Percentiles rank a stretch among this genome's conserved stretches.
phyloP scores from a whole-genome alignment of 30 jellyfish, hydroid and myxozoan species.

The Catostylus mosaicus region DNA sequence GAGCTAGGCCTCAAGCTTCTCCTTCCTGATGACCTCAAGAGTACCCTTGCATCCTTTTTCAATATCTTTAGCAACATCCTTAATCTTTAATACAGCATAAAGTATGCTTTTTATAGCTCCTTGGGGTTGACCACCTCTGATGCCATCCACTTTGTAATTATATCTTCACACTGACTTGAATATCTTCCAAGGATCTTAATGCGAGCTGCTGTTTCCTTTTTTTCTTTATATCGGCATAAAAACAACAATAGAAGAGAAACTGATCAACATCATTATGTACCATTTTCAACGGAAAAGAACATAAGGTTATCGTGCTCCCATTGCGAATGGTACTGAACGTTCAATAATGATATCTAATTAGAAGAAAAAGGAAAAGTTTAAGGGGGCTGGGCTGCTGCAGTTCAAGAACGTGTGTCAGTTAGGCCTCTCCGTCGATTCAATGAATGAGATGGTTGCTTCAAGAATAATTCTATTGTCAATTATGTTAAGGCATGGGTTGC shows the following conservation, averaged over 20 bases:
- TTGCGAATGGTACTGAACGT: no score
- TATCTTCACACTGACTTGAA: conserved; percentile 22
- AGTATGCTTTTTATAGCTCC: not conserved
- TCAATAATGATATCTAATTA: no score
- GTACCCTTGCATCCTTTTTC: conserved; percentile 6
- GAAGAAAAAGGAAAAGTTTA: no score
- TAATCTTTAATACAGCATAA: conserved; percentile 17
- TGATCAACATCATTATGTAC: no score
- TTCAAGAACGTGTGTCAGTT: no score
- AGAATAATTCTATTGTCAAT: not conserved
- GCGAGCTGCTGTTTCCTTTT: conserved; percentile 8
- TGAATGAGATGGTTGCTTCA: not conserved
- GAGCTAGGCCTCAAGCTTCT: no score
- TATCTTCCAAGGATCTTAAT: conserved; percentile 26
- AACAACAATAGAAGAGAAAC: no score
- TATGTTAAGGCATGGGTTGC: not conserved
- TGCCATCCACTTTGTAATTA: conserved; percentile 1
- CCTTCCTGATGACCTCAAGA: conserved; percentile 3
- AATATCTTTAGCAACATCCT: not conserved
- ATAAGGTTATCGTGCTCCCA: no score
- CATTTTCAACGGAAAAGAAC: no score
- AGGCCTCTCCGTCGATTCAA: not conserved
- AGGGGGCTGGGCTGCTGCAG: no score
- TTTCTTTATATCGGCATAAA: not conserved
- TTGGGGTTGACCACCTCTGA: conserved; percentile 17